These are phyloP conservation scores for Eupithecia subfuscata DNA, from an alignment of 2,888 invertebrate genomes.

Conservation along the genomic window DNA sequence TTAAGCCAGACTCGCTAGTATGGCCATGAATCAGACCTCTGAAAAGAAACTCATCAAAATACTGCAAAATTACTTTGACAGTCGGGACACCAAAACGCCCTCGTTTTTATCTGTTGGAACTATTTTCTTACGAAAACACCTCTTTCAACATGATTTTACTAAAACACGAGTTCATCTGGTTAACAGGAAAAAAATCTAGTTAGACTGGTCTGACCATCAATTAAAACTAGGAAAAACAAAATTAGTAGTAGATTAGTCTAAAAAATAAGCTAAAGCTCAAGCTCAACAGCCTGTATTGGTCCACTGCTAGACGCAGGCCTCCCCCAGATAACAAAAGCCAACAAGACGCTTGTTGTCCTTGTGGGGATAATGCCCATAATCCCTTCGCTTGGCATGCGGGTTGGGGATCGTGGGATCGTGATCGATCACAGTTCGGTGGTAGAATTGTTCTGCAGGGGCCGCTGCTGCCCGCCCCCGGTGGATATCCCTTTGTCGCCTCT, in stretches of 20 bases:
- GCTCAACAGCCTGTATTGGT: too few species aligned
- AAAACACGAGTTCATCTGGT: background rate
- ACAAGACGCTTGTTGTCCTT: too few species aligned
- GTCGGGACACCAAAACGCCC: background rate
- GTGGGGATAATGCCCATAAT: too few species aligned
- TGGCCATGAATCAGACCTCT: background rate
- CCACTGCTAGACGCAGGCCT: too few species aligned
- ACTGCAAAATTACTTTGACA: background rate
- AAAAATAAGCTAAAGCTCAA: too few species aligned
- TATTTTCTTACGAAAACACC: background rate
- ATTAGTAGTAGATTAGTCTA: background rate
- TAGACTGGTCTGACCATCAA: background rate
- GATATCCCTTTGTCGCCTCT: too few species aligned
- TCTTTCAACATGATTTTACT: background rate
- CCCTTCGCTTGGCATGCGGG: too few species aligned
- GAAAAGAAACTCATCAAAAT: background rate
- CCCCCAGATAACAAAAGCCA: too few species aligned
- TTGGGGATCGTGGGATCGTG: too few species aligned
- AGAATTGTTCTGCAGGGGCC: too few species aligned
- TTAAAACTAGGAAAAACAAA: background rate
- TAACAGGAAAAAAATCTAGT: background rate
- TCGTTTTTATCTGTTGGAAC: background rate
- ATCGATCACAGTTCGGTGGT: too few species aligned
- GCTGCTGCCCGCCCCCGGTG: too few species aligned
- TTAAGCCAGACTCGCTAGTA: background rate